Base-by-base conservation (phyloP, 2,888 invertebrate genomes). In the Malacosoma neustria region DNA sequence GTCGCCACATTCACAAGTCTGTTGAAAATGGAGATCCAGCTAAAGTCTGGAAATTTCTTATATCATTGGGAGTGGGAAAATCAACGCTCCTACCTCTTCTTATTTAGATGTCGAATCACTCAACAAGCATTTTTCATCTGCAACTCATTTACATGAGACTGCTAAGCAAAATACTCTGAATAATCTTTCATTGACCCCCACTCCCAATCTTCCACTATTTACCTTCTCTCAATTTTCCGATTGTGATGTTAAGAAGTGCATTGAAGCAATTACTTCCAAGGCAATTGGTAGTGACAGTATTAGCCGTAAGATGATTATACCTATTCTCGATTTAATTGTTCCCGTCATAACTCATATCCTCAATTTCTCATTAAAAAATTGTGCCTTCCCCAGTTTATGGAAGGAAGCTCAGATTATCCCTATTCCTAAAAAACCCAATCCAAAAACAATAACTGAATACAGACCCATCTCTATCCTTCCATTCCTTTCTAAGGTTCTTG, bases 231-330 rank as follows among this genome's bases (percentile, higher is more conserved):
- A n/a, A n/a, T n/a, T n/a, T n/a, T n/a, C n/a, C n/a, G 31, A 14
- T n/a, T 33, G 37, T 37, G 37, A 37, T 34, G 37, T 37, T 31
- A 38, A 38, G 34, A 34, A 38, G 13, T 34, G 22, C 34, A 34
- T 38, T 2, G 14, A 13, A 1, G 32, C 33, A 29, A 11, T 36
- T 33, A 12, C 32, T 3, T 33, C 22, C 4, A 33, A 33, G 11
- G 33, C 33, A 5, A 15, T 33, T 12, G 33, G 33, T 6, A 22
- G 33, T 33, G 33, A 22, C 11, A 14, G 22, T 22, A 15, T 33
- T 11, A 13, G 33, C 6, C 15, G 22, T 12, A 33, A 22, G 3
- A 34, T 34, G 22, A 11, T 34, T 4, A 3, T 22, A 11, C 34
- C 22, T 11, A 15, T 34, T 11, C 1, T 22, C 6, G 34, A 22